A percentile compares a stretch with the other conserved stretches of the same genome.
phyloP scores from a whole-genome alignment of 2,113 vertebrate genomes.

The Rhombomys opimus region DNA sequence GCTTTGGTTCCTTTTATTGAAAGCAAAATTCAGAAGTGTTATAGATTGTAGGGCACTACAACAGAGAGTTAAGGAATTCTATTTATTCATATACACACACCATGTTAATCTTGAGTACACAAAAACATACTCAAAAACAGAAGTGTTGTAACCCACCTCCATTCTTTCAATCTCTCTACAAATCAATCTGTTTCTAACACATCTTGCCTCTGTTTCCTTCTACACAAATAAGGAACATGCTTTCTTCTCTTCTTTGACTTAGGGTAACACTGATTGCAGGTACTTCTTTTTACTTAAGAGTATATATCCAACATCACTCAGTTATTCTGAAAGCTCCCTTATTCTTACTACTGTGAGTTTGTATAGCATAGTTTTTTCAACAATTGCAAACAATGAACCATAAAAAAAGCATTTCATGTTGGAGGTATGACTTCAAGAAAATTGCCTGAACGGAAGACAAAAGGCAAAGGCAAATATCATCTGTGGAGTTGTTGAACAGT shows the following conservation, averaged over 20 bases:
- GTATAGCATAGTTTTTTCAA: not conserved
- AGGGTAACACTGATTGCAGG: not conserved
- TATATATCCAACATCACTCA: not conserved
- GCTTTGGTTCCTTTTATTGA: not conserved
- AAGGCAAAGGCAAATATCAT: not conserved
- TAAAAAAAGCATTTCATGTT: not conserved
- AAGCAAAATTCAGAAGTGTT: not conserved
- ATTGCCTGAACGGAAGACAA: not conserved
- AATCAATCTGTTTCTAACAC: not conserved
- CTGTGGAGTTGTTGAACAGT: not conserved
- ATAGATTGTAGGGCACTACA: not conserved
- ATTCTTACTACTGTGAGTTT: not conserved
- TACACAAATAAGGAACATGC: not conserved
- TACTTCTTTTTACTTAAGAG: not conserved
- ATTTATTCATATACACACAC: not conserved
- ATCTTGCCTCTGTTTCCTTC: not conserved
- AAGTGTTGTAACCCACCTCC: not conserved
- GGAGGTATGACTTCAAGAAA: not conserved
- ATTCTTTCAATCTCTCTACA: not conserved
- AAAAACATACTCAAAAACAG: not conserved
- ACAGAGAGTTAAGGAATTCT: not conserved
- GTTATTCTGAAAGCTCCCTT: not conserved
- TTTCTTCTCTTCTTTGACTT: not conserved
- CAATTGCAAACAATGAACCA: not conserved
- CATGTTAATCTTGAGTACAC: not conserved